Evolutionary conservation across 2,888 invertebrate genomes (phyloP), one percentile per base, ranked within the genome.

Genomic region (Petrolisthes manimaculis): DNA sequence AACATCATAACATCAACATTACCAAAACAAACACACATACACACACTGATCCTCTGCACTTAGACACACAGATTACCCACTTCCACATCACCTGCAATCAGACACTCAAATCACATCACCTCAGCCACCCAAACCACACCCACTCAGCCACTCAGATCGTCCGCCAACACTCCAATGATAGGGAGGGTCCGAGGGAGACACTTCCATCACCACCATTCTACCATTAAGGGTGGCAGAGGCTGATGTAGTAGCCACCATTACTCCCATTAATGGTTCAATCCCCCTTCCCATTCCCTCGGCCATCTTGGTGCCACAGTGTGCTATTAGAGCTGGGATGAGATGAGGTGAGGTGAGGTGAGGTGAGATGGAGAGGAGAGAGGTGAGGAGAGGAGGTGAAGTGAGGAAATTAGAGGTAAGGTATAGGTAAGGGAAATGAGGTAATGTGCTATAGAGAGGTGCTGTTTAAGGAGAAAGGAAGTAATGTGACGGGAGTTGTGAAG

Each of bases 251-350:
- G 9, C 71, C 71, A 71, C 18, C 14, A 71, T 71, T 21, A 71
- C 71, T 71, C 14, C 71, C 71, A 71, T 71, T 71, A 71, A 71
- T 71, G 71, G 71, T 21, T 71, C 71, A 71, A 71, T 71, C 71
- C 71, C n/a, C n/a, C 14, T 12, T 71, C 71, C 71, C 71, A 71
- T 71, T 71, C 71, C 71, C 71, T 12, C 71, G 71, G 71, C 71
- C 71, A 71, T 71, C 71, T 71, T 71, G 21, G n/a, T 71, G 37
- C 37, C 37, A 37, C 37, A 18, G 61, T 61, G 61, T 9, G 61
- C 12, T 61, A 18, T 9, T 61, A 18, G 71, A n/a, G 71, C 37
- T 6, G 21, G 71, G 18, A 71, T 71, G 21, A 6, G 71, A n/a
- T 14, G 71, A n/a, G 71, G 71, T 12, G n/a, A 71, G 71, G 71